Evolutionary conservation across 2,113 vertebrate genomes (phyloP).

Genomic region (Todiramphus saurophagus): DNA sequence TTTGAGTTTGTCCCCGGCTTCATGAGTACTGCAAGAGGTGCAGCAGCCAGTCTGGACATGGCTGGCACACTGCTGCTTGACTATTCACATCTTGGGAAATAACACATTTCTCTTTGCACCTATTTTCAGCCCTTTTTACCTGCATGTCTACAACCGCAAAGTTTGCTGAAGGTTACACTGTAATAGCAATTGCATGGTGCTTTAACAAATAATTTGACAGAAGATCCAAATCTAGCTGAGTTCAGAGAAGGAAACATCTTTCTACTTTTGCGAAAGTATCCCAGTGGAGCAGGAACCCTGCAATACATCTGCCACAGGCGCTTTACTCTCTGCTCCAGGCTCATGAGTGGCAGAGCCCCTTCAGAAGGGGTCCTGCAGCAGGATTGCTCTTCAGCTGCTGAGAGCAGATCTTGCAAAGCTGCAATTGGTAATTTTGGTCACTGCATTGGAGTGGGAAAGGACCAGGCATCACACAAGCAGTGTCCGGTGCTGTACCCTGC

Average conservation of each 20-base stretch:
- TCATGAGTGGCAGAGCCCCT: background rate
- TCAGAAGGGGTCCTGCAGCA: background rate
- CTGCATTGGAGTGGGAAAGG: background rate
- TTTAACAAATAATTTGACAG: background rate
- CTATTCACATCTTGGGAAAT: background rate
- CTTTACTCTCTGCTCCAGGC: background rate
- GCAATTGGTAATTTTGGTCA: rapidly evolving
- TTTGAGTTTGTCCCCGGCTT: background rate
- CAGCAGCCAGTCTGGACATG: background rate
- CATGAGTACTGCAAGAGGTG: background rate
- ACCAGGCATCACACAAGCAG: background rate
- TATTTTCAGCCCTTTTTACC: background rate
- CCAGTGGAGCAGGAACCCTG: background rate
- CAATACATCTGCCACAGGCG: background rate
- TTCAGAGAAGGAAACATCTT: background rate
- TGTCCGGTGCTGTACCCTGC: background rate
- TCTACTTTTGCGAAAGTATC: rapidly evolving
- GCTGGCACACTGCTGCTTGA: background rate
- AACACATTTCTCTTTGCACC: background rate
- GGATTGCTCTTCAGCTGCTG: background rate
- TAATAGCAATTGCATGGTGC: rapidly evolving
- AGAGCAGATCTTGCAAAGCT: background rate
- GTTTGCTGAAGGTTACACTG: background rate
- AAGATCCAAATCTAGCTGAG: background rate
- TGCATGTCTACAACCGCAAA: background rate